Evolutionary conservation across 2,113 vertebrate species (phyloP).

Genomic region (Psephotus haematonotus): DNA sequence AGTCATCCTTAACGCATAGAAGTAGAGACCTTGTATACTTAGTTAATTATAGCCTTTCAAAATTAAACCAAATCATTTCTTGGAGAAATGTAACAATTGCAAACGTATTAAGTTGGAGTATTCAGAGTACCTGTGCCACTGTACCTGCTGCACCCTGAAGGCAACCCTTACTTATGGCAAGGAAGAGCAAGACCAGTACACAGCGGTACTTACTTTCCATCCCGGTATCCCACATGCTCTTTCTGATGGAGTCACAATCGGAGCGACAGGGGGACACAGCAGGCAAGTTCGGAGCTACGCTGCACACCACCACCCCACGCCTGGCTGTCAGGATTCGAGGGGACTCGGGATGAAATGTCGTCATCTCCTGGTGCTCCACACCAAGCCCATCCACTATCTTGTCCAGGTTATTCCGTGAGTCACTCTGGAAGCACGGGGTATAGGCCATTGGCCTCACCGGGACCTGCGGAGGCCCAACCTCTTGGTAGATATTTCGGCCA

Average conservation of each 20-base stretch:
- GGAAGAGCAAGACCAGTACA: accelerated
- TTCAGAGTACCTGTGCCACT: not conserved
- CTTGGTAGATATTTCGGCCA: conserved; percentile 88
- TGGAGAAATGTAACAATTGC: not conserved
- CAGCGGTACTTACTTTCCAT: conserved; percentile 77
- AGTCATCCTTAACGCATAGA: not conserved
- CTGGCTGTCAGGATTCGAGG: conserved; percentile 87
- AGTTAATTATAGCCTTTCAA: not conserved
- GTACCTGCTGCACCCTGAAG: not conserved
- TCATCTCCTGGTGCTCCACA: conserved; percentile 93
- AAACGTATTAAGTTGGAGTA: not conserved
- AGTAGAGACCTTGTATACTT: not conserved
- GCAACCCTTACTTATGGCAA: not conserved
- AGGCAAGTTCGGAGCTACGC: conserved; percentile 92
- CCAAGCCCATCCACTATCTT: conserved; percentile 86
- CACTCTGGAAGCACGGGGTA: conserved; percentile 93
- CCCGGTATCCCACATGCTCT: conserved; percentile 88
- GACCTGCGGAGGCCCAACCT: conserved; percentile 89
- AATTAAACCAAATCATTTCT: not conserved
- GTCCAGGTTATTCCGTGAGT: conserved; percentile 87
- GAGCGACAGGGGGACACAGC: conserved; percentile 89
- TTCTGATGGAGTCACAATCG: conserved; percentile 91
- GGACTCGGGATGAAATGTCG: conserved; percentile 93
- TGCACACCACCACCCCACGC: conserved; percentile 93
- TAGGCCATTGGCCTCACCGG: conserved; percentile 96